Conservation (phyloP, 2,888 invertebrate genomes). For the Heteromyza rotundicornis region DNA sequence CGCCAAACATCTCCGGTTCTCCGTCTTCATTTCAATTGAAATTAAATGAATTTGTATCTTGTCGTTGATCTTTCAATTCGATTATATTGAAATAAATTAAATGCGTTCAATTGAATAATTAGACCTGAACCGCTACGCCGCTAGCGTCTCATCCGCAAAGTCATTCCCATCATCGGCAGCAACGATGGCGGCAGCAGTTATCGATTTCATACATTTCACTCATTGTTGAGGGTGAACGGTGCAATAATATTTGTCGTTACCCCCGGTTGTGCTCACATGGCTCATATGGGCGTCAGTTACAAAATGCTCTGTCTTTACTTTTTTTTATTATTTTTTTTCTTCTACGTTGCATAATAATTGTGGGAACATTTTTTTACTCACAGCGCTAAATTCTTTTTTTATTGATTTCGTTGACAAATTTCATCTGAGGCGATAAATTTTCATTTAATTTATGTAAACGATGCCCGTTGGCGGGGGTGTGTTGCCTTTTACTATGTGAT, state of each 20-base stretch:
- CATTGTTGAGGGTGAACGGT: neutral
- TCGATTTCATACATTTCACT: neutral
- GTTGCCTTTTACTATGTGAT: neutral
- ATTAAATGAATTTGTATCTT: constrained; percentile 8
- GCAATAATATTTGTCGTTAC: too few species aligned
- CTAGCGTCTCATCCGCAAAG: neutral
- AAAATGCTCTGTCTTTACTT: too few species aligned
- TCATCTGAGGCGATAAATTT: constrained; percentile 39
- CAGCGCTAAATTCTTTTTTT: neutral
- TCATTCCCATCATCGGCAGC: neutral
- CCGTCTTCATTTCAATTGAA: constrained; percentile 6
- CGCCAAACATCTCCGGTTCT: too few species aligned
- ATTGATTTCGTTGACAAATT: constrained; percentile 35
- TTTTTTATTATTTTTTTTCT: too few species aligned
- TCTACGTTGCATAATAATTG: constrained; percentile 4
- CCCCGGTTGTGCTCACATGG: neutral
- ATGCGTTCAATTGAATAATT: constrained; percentile 53
- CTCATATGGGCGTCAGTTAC: neutral
- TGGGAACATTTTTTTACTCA: neutral
- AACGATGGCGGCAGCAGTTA: neutral
- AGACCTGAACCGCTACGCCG: constrained; percentile 24
- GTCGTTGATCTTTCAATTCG: constrained; percentile 56
- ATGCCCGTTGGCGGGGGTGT: neutral
- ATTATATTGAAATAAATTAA: constrained; percentile 57
- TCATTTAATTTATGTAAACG: constrained; percentile 47